These are phyloP conservation scores for Percopsis omiscomaycus DNA, from an alignment of 2,797 vertebrate species.

Conservation along the genomic window DNA sequence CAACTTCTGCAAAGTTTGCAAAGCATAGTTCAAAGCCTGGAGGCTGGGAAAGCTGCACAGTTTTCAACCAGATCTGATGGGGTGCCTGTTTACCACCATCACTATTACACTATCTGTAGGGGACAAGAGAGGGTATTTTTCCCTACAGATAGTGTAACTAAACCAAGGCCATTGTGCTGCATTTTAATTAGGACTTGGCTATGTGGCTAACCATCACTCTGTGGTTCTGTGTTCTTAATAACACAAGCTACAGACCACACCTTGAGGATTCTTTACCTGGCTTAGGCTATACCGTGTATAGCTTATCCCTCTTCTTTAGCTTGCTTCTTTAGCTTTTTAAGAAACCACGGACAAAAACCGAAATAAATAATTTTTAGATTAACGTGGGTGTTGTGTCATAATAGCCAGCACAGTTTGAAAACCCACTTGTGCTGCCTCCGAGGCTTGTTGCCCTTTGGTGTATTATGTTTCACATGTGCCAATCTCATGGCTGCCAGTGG, in stretches of 20 bases:
- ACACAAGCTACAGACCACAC: too few relatives aligned
- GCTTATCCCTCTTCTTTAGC: too few relatives aligned
- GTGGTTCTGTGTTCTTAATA: too few relatives aligned
- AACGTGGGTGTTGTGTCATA: slow-evolving; percentile 19
- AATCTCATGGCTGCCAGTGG: slow-evolving; percentile 69
- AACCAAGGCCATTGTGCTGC: not conserved
- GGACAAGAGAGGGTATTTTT: not conserved
- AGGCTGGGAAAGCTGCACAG: slow-evolving; percentile 6
- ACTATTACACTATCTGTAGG: not conserved
- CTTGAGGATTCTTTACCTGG: too few relatives aligned
- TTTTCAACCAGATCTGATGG: slow-evolving; percentile 13
- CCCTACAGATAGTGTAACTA: slow-evolving; percentile 4
- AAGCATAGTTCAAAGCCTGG: slow-evolving; percentile 42
- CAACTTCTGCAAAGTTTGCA: slow-evolving; percentile 20
- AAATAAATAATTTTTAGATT: slow-evolving; percentile 9
- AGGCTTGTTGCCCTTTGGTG: slow-evolving; percentile 69
- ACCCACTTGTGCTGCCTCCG: slow-evolving; percentile 31
- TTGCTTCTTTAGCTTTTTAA: not conserved
- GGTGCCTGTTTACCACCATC: slow-evolving; percentile 16
- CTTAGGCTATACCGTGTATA: too few relatives aligned
- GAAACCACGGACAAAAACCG: slow-evolving; percentile 3
- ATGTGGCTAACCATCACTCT: too few relatives aligned
- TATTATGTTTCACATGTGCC: slow-evolving; percentile 80
- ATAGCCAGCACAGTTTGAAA: slow-evolving; percentile 34
- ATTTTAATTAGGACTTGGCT: slow-evolving; percentile 5